Conservation (phyloP, 2,113 vertebrate species). For the Xerus inauris region DNA sequence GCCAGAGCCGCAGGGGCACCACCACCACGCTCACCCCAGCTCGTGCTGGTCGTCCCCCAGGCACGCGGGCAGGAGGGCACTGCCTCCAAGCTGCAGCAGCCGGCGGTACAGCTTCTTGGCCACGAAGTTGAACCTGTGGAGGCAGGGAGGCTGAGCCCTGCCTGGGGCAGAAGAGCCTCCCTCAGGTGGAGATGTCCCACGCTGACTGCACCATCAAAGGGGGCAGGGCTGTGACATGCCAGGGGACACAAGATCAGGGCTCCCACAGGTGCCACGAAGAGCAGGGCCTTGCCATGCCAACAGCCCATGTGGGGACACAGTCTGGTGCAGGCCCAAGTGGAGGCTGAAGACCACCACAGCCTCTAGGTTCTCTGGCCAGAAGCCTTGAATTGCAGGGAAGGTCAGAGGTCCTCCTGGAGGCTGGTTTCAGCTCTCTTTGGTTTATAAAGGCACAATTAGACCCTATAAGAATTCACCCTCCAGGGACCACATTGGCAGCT, state of each 20-base stretch:
- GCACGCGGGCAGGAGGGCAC: slow-evolving; percentile 87
- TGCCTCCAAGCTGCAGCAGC: slow-evolving; percentile 92
- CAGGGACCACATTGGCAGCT: accelerated
- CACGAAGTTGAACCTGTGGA: slow-evolving; percentile 95
- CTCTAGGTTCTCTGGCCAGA: background rate
- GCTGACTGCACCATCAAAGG: background rate
- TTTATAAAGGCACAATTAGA: background rate
- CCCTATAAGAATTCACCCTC: background rate
- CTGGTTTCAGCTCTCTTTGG: background rate
- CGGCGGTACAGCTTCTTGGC: slow-evolving; percentile 97
- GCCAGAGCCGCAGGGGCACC: accelerated
- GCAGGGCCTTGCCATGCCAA: no score
- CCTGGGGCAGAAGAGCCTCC: background rate
- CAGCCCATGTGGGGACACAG: accelerated
- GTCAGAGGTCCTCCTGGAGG: background rate
- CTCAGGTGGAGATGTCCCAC: background rate
- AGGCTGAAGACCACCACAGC: background rate
- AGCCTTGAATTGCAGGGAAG: no score
- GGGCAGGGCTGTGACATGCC: background rate
- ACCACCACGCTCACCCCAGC: slow-evolving; percentile 89
- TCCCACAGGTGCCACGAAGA: no score
- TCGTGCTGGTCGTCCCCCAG: slow-evolving; percentile 97
- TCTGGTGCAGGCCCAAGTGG: background rate
- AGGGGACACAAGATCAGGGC: background rate
- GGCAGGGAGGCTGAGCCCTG: background rate